These are phyloP conservation scores for Ornithorhynchus anatinus DNA, from an alignment of 2,113 vertebrate species.

Conservation along the genomic window DNA sequence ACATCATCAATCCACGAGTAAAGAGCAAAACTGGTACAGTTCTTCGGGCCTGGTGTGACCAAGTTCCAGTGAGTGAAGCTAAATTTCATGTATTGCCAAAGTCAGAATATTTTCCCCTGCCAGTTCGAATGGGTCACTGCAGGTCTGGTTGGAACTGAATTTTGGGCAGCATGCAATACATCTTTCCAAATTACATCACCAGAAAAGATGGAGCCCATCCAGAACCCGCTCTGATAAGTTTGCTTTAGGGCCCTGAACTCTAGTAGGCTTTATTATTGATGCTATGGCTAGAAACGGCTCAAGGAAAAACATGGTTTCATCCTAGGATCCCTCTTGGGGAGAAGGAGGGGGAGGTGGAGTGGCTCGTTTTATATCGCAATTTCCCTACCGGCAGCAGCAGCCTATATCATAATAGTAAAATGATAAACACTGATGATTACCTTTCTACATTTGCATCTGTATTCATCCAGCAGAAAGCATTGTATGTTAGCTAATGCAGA, in stretches of 20 bases:
- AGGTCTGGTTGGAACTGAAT: slow-evolving; percentile 8
- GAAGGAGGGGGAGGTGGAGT: slow-evolving; percentile 7
- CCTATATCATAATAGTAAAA: slow-evolving; percentile 51
- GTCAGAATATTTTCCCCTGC: neutral
- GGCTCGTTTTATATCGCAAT: slow-evolving; percentile 37
- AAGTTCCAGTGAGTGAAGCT: slow-evolving; percentile 42
- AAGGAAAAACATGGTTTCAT: slow-evolving; percentile 37
- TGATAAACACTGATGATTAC: slow-evolving; percentile 39
- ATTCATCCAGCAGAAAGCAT: slow-evolving; percentile 39
- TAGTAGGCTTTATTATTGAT: slow-evolving; percentile 53
- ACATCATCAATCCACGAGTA: slow-evolving; percentile 16
- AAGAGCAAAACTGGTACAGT: slow-evolving; percentile 16
- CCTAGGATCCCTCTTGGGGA: slow-evolving; percentile 26
- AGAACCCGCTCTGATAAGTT: slow-evolving; percentile 34
- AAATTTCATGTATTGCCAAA: slow-evolving; percentile 33
- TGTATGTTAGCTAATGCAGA: slow-evolving; percentile 27
- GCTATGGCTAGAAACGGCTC: slow-evolving; percentile 42
- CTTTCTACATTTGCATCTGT: slow-evolving; percentile 39
- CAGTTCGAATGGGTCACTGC: slow-evolving; percentile 48
- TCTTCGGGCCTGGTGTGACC: slow-evolving; percentile 18
- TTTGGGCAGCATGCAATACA: neutral
- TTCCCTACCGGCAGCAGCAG: slow-evolving; percentile 49
- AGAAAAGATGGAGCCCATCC: slow-evolving; percentile 32
- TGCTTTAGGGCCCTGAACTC: slow-evolving; percentile 38
- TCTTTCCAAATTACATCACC: slow-evolving; percentile 36